These are phyloP conservation scores for Percina caprodes DNA, from an alignment of 2,113 vertebrate species.

Conservation along the genomic window DNA sequence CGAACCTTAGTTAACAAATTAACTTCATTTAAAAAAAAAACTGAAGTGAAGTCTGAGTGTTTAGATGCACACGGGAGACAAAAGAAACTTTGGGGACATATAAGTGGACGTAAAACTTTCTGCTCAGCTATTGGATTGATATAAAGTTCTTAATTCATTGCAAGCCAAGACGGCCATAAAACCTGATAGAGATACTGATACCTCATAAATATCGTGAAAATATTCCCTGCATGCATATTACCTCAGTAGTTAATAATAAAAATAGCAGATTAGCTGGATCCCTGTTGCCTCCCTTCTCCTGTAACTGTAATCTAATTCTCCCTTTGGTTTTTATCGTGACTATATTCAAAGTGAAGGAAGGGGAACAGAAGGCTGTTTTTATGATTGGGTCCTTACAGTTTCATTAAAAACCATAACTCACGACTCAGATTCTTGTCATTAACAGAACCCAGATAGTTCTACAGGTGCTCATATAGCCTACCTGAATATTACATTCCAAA, in stretches of 20 bases:
- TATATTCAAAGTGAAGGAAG: neutral
- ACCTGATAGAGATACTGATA: neutral
- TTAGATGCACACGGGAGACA: neutral
- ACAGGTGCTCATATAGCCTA: neutral
- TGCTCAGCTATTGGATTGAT: neutral
- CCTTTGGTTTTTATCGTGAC: neutral
- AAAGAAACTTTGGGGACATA: neutral
- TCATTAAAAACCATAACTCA: constrained; percentile 47
- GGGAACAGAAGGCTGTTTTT: neutral
- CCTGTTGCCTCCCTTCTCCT: neutral
- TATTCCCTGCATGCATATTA: neutral
- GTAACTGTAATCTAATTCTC: too few relatives aligned
- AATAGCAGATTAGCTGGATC: neutral
- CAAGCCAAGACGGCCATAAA: neutral
- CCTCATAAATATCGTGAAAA: neutral
- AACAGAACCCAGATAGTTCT: neutral
- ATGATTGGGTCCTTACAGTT: neutral
- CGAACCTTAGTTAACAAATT: too few relatives aligned
- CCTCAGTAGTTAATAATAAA: neutral
- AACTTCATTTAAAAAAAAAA: too few relatives aligned
- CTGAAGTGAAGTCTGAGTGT: neutral
- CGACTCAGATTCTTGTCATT: neutral
- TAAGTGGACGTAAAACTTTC: neutral
- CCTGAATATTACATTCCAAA: neutral
- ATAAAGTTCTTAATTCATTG: neutral